Evolutionary conservation across 2,113 vertebrate genomes (phyloP).

Genomic region (Sinocyclocheilus maitianheensis): DNA sequence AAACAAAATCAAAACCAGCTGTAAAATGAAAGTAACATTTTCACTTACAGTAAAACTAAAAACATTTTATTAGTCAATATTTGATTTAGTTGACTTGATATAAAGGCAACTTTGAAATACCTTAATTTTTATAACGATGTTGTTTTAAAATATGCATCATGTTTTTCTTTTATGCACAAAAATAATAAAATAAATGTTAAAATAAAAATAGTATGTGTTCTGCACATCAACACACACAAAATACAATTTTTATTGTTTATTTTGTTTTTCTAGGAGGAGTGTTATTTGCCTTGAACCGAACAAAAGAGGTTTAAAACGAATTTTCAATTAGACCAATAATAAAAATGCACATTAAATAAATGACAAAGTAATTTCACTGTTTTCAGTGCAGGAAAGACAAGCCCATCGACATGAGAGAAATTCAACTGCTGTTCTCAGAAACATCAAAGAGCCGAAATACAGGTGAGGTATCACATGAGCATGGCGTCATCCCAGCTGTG

Average conservation of each 20-base stretch:
- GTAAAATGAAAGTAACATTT: not conserved
- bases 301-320: not conserved
- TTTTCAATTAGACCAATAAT: not conserved
- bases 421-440: not conserved
- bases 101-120: not conserved
- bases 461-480: conserved; percentile 5
- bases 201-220: not conserved
- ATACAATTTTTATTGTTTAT: not conserved
- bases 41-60: not conserved
- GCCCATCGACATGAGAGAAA: not conserved
- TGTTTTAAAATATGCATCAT: not conserved
- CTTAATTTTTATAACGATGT: not conserved
- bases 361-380: not conserved
- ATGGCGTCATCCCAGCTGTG: not conserved
- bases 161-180: not conserved
- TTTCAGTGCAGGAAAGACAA: not conserved
- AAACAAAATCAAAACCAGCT: not conserved
- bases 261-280: not conserved
- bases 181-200: not conserved
- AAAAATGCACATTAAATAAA: not conserved
- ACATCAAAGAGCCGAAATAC: not conserved
- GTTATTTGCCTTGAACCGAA: not conserved
- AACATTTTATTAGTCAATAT: not conserved
- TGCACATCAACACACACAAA: not conserved
- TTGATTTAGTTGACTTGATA: not conserved